Conservation (phyloP, 1,140 invertebrate genomes). For the Bursaphelenchus mucronatus region DNA sequence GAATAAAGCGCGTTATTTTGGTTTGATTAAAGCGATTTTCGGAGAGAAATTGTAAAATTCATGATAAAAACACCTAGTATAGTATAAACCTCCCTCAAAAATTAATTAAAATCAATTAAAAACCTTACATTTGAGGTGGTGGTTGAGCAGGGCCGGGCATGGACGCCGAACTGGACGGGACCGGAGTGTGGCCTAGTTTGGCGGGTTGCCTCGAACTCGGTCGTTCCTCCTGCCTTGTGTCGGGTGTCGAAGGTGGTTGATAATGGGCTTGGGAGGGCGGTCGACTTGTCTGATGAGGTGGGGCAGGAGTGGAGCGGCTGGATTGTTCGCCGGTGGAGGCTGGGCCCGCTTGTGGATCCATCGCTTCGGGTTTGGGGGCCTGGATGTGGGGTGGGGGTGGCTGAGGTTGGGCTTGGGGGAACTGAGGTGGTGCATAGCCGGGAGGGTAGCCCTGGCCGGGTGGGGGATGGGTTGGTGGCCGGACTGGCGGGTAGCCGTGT, state of each 20-base stretch:
- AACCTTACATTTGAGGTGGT: too few relatives aligned
- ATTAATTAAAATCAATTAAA: too few relatives aligned
- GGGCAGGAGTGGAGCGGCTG: neutral
- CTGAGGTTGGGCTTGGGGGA: conserved; percentile 14
- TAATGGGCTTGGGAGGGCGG: too few relatives aligned
- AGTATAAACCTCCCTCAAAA: too few relatives aligned
- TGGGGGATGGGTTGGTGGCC: neutral
- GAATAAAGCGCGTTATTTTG: too few relatives aligned
- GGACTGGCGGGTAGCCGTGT: conserved; percentile 4
- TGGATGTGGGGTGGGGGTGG: conserved; percentile 3
- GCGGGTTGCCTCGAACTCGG: neutral
- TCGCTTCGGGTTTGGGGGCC: neutral
- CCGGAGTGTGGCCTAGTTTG: neutral
- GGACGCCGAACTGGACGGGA: neutral
- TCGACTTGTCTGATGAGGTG: too few relatives aligned
- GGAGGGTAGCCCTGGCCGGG: neutral
- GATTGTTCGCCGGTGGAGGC: neutral
- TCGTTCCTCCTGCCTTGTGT: too few relatives aligned
- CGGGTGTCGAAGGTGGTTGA: too few relatives aligned
- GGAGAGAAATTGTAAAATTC: too few relatives aligned
- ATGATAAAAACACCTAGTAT: too few relatives aligned
- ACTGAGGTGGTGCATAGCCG: neutral
- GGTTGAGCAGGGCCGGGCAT: too few relatives aligned
- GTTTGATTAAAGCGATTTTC: too few relatives aligned
- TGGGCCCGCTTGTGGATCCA: neutral